These are phyloP conservation scores for Hydrochoerus hydrochaeris DNA, from an alignment of 2,113 vertebrate genomes.

Conservation along the genomic window DNA sequence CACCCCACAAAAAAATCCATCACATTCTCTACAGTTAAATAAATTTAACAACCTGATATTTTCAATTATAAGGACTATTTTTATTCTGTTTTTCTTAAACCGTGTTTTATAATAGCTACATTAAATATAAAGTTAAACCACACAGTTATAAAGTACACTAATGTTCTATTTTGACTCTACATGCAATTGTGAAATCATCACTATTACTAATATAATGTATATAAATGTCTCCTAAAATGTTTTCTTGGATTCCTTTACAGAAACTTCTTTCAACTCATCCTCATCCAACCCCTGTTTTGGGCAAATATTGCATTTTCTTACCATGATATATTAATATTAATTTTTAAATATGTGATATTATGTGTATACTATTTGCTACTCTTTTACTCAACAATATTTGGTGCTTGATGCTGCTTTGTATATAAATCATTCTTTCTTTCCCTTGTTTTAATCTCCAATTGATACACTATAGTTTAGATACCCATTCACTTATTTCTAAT, in stretches of 20 bases:
- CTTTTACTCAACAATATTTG: not conserved
- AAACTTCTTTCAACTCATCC: not conserved
- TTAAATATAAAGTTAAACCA: not conserved
- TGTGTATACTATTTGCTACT: not conserved
- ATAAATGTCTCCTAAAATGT: not conserved
- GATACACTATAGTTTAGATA: not conserved
- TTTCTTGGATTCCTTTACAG: not conserved
- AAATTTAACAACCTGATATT: not conserved
- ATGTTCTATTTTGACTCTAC: not conserved
- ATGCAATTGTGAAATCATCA: not conserved
- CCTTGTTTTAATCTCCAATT: not conserved
- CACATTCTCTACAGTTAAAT: not conserved
- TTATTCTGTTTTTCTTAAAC: not conserved
- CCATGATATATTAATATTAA: not conserved
- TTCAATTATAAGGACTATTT: not conserved
- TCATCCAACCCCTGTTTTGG: accelerated
- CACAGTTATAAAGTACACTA: not conserved
- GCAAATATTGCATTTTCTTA: not conserved
- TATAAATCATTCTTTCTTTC: not conserved
- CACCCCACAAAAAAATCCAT: not conserved
- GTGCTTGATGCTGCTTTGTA: not conserved
- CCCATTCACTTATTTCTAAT: not conserved
- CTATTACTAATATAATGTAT: not conserved
- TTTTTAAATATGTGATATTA: not conserved
- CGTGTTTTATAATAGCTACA: not conserved